Evolutionary conservation across 1,140 invertebrate genomes (phyloP).

Genomic region (Drosophila mojavensis): DNA sequence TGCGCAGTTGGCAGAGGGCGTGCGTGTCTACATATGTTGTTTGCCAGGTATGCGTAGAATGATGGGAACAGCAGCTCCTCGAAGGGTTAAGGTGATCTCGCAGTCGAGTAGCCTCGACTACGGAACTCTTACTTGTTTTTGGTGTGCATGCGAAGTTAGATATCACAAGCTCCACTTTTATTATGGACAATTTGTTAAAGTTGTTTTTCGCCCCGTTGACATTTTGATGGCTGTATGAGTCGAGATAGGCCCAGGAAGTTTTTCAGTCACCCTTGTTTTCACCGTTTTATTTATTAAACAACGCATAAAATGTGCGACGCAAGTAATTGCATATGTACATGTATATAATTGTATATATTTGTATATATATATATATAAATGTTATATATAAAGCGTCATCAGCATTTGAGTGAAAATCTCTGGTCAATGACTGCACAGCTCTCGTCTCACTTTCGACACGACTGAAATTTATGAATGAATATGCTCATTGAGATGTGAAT

Average conservation of each 20-base stretch:
- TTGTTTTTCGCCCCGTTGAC: conserved; percentile 36
- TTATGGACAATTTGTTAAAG: conserved; percentile 39
- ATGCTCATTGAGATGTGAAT: conserved; percentile 2
- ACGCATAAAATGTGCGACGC: background rate
- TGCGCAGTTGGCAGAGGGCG: too few relatives aligned
- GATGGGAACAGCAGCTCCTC: too few relatives aligned
- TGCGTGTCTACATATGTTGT: too few relatives aligned
- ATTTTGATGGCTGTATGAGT: conserved; percentile 32
- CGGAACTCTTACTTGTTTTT: too few relatives aligned
- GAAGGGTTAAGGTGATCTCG: too few relatives aligned
- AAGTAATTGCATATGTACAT: background rate
- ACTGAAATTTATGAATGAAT: conserved; percentile 41
- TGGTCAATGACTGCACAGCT: conserved; percentile 36
- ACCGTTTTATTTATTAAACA: conserved; percentile 3
- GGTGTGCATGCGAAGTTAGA: background rate
- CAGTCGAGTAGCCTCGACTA: too few relatives aligned
- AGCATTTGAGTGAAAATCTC: background rate
- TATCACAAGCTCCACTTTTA: conserved; percentile 22
- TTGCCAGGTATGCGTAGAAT: too few relatives aligned
- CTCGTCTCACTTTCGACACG: background rate
- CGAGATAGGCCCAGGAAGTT: conserved; percentile 43
- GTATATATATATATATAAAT: background rate
- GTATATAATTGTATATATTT: background rate
- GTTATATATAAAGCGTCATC: background rate
- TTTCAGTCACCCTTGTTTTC: conserved; percentile 1